A percentile compares a stretch with the other conserved stretches of the same genome.
Evolutionary conservation across 2,797 vertebrate genomes (phyloP).

Genomic region (Notolepis coatsorum): DNA sequence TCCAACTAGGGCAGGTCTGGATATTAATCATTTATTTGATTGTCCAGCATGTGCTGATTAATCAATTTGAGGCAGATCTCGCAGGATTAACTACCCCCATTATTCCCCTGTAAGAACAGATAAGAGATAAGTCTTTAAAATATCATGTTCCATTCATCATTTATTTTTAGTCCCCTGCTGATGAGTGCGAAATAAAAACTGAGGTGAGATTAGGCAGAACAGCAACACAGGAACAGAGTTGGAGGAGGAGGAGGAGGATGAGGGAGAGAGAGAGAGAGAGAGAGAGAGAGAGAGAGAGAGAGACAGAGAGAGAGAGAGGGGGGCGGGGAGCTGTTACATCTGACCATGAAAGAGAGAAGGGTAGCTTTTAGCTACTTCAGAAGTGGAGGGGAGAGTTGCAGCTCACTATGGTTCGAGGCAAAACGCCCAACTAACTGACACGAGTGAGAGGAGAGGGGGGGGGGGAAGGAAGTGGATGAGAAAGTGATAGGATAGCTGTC

Average conservation of each 20-base stretch:
- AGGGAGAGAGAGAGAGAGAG: constrained; percentile 24
- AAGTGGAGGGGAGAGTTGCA: constrained; percentile 59
- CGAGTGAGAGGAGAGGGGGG: constrained; percentile 62
- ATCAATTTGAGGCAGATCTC: constrained; percentile 87
- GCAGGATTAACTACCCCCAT: constrained; percentile 89
- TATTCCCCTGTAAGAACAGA: constrained; percentile 86
- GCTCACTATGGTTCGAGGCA: too few relatives aligned
- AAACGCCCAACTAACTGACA: too few relatives aligned
- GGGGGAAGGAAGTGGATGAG: constrained; percentile 79
- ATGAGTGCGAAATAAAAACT: constrained; percentile 87
- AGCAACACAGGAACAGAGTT: constrained; percentile 67
- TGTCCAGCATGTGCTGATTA: constrained; percentile 89
- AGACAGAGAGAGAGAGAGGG: constrained; percentile 47
- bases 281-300: constrained; percentile 14
- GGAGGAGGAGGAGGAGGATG: constrained; percentile 38
- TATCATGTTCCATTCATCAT: constrained; percentile 89
- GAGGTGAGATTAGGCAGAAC: constrained; percentile 80
- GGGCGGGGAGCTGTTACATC: not conserved
- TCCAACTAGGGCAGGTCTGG: constrained; percentile 80
- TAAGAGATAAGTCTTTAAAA: constrained; percentile 88
- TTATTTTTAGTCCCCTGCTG: constrained; percentile 88
- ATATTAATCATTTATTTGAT: constrained; percentile 91
- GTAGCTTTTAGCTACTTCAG: constrained; percentile 31
- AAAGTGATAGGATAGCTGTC: constrained; percentile 79
- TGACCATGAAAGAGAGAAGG: not conserved